Percentiles rank a stretch among this genome's conserved stretches.
phyloP scores from a whole-genome alignment of 2,113 vertebrate genomes.

The Ariopsis seemanni region DNA sequence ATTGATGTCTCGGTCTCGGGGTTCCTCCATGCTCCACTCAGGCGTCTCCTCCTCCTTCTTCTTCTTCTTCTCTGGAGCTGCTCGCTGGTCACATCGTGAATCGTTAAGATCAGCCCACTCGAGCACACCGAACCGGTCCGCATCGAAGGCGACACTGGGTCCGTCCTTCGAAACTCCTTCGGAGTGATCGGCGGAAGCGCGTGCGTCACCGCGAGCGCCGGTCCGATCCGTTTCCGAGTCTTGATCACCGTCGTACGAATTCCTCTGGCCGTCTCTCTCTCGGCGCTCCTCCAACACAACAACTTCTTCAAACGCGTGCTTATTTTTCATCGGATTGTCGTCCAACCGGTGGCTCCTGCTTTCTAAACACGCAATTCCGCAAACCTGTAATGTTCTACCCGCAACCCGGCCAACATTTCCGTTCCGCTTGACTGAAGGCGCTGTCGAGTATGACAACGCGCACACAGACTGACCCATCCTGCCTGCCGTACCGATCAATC shows the following conservation, averaged over 20 bases:
- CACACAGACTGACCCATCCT: constrained; percentile 72
- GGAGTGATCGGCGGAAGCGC: not conserved
- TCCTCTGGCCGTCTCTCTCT: not conserved
- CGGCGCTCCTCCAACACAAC: not conserved
- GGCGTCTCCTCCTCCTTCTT: constrained; percentile 52
- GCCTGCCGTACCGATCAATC: constrained; percentile 62
- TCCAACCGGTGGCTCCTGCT: constrained; percentile 49
- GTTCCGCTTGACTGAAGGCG: constrained; percentile 51
- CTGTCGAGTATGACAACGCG: constrained; percentile 44
- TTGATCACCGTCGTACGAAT: constrained; percentile 38
- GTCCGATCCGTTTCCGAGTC: constrained; percentile 56
- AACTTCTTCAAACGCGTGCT: constrained; percentile 51
- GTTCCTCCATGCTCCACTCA: constrained; percentile 74
- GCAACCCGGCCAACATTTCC: constrained; percentile 52
- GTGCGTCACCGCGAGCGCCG: constrained; percentile 39
- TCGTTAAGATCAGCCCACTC: constrained; percentile 48
- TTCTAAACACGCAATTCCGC: constrained; percentile 39
- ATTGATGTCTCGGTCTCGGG: constrained; percentile 50
- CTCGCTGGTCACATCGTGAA: constrained; percentile 40
- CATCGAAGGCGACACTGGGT: constrained; percentile 52
- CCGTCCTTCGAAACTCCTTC: constrained; percentile 36
- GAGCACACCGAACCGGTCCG: constrained; percentile 49
- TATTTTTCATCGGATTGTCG: constrained; percentile 68
- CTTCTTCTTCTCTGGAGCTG: constrained; percentile 48
- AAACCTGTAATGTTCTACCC: constrained; percentile 41